Percentiles rank a stretch among this genome's conserved stretches.
Evolutionary conservation across 2,888 invertebrate species (phyloP).

Genomic region (Andrena haemorrhoa): DNA sequence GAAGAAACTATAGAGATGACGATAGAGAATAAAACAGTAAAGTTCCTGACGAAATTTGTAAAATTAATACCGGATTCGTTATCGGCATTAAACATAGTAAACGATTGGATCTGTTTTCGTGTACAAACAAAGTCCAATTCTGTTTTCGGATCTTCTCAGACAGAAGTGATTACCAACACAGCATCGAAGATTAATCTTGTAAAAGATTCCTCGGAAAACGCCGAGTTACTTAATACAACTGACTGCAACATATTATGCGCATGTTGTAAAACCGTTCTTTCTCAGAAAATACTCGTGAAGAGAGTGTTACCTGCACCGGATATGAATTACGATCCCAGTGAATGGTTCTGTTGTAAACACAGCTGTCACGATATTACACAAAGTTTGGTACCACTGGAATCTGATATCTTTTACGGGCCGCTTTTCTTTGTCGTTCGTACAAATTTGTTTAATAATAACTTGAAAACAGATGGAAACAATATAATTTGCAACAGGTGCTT

Average conservation of each 20-base stretch:
- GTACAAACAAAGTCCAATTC: slow-evolving; percentile 76
- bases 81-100: slow-evolving; percentile 76
- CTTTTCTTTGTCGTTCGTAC: slow-evolving; percentile 76
- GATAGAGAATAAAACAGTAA: slow-evolving; percentile 69
- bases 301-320: slow-evolving; percentile 80
- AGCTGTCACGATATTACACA: slow-evolving; percentile 51
- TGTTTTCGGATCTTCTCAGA: slow-evolving; percentile 77
- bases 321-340: slow-evolving; percentile 78
- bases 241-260: slow-evolving; percentile 72
- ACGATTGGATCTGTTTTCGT: slow-evolving; percentile 81
- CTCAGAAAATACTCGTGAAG: slow-evolving; percentile 72
- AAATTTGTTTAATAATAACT: slow-evolving; percentile 68
- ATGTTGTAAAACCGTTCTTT: slow-evolving; percentile 78
- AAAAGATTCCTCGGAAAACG: slow-evolving; percentile 15
- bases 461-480: slow-evolving; percentile 70
- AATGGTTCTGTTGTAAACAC: slow-evolving; percentile 83
- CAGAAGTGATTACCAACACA: slow-evolving; percentile 74
- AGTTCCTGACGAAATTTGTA: slow-evolving; percentile 70
- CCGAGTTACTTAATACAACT: slow-evolving; percentile 28
- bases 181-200: slow-evolving; percentile 33
- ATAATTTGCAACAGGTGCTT: slow-evolving; percentile 79
- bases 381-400: slow-evolving; percentile 72
- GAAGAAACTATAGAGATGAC: slow-evolving; percentile 75
- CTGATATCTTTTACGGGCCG: slow-evolving; percentile 80
- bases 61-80: slow-evolving; percentile 79